phyloP scores from a whole-genome alignment of 2,797 vertebrate genomes.

The Crenuchus spilurus region DNA sequence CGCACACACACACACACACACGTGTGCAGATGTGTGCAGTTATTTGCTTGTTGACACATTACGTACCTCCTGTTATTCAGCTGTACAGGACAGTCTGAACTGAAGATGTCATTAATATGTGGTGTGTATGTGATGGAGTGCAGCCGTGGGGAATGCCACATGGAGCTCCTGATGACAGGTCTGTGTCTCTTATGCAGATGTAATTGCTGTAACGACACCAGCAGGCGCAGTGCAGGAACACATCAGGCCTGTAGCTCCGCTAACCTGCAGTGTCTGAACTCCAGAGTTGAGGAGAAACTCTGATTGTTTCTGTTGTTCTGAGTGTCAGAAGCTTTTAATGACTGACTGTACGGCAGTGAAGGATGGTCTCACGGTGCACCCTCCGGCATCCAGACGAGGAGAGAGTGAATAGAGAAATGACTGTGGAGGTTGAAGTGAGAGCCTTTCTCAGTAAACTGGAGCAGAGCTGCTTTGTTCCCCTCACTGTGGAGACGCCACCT shows the following conservation, averaged over 20 bases:
- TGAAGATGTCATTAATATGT: slow-evolving; percentile 31
- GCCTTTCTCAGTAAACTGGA: background rate
- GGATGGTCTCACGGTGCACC: background rate
- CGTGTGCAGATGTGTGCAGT: slow-evolving; percentile 5
- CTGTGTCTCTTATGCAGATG: slow-evolving; percentile 37
- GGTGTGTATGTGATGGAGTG: slow-evolving; percentile 22
- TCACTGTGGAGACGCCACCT: slow-evolving; percentile 26
- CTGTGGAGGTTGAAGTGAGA: background rate
- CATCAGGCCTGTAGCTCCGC: background rate
- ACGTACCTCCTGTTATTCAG: slow-evolving; percentile 14
- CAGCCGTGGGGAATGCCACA: slow-evolving; percentile 41
- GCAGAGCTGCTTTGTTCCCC: slow-evolving; percentile 1
- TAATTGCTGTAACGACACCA: slow-evolving; percentile 57
- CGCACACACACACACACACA: background rate
- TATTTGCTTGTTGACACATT: slow-evolving; percentile 7
- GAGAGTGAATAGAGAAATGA: background rate
- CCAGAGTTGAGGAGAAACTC: no score
- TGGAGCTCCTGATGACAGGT: slow-evolving; percentile 29
- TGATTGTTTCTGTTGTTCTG: background rate
- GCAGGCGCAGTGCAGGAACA: background rate
- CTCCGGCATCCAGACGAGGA: background rate
- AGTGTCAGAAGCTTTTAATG: slow-evolving; percentile 12
- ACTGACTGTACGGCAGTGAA: slow-evolving; percentile 17
- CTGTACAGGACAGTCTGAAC: slow-evolving; percentile 12
- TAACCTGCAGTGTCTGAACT: no score